phyloP scores from a whole-genome alignment of 2,797 vertebrate genomes.

The Dendrocincla tyrannina region DNA sequence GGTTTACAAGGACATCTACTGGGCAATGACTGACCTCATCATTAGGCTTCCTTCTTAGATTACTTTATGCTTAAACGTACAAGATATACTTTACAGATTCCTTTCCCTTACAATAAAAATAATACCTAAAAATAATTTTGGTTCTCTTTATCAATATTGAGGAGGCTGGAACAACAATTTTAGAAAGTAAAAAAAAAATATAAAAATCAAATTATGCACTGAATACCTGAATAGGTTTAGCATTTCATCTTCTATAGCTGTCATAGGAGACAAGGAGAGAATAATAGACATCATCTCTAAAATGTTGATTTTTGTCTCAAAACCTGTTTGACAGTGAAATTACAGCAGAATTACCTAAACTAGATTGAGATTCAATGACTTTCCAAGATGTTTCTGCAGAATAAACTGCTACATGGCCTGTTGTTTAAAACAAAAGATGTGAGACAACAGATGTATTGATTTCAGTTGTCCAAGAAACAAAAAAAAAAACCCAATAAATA shows the following conservation, averaged over 20 bases:
- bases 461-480: not conserved
- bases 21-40: not conserved
- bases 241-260: not conserved
- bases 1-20: not conserved
- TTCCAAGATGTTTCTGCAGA: not conserved
- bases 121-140: not conserved
- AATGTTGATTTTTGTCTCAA: not conserved
- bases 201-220: not conserved
- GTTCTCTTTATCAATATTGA: not conserved
- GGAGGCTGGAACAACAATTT: not conserved
- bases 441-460: not conserved
- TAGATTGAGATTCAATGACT: not conserved
- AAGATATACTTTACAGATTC: not conserved
- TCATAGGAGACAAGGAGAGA: not conserved
- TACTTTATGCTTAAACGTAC: not conserved
- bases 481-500: not conserved
- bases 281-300: not conserved
- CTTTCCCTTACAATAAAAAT: not conserved
- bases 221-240: not conserved
- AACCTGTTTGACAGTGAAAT: not conserved
- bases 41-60: not conserved
- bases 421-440: not conserved
- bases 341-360: not conserved
- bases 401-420: not conserved
- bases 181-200: not conserved